Conservation (phyloP, 2,113 vertebrate genomes). For the Rattus rattus region DNA sequence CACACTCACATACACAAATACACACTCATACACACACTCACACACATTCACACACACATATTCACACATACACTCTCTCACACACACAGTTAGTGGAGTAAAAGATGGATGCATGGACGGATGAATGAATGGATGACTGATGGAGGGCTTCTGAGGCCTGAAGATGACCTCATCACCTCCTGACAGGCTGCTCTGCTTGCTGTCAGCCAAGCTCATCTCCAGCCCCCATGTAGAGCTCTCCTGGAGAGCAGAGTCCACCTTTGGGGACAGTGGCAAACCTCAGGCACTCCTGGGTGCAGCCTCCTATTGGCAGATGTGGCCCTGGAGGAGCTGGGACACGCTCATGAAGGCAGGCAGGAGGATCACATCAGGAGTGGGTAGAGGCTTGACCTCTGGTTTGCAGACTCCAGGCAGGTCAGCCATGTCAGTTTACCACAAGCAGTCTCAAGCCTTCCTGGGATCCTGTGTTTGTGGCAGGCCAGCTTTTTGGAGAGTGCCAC, state of each 20-base stretch:
- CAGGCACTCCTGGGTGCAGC: not conserved
- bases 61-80: too few species aligned
- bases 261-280: not conserved
- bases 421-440: not conserved
- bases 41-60: not conserved
- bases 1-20: fast-evolving
- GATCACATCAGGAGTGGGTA: not conserved
- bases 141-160: not conserved
- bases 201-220: not conserved
- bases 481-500: not conserved
- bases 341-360: fast-evolving
- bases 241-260: not conserved
- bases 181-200: not conserved
- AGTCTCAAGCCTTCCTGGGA: not conserved
- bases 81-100: not conserved
- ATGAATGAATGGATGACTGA: too few species aligned
- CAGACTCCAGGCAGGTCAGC: not conserved
- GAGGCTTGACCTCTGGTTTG: not conserved
- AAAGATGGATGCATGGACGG: not conserved
- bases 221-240: not conserved
- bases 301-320: not conserved
- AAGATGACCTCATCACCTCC: not conserved
- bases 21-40: not conserved
- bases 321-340: not conserved
- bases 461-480: not conserved